Evolutionary conservation across 1,140 invertebrate genomes (phyloP).

Genomic region (Drosophila paulistorum): DNA sequence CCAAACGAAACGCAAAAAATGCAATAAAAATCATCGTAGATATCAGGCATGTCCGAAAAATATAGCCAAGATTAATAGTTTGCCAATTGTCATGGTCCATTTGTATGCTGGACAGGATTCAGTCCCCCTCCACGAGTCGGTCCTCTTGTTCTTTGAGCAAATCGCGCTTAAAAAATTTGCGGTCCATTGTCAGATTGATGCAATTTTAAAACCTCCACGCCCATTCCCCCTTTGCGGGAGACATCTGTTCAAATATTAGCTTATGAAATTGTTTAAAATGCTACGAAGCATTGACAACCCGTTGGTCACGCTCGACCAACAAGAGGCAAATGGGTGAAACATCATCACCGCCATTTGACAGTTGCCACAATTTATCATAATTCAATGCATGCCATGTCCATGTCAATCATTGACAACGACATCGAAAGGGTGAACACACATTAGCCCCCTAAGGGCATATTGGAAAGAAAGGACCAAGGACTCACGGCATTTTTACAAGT

Average conservation of each 20-base stretch:
- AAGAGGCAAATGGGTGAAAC: constrained; percentile 22
- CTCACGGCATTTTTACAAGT: constrained; percentile 72
- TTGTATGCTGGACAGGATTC: constrained; percentile 58
- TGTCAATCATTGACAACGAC: constrained; percentile 66
- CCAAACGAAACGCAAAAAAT: constrained; percentile 34
- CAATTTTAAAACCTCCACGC: constrained; percentile 62
- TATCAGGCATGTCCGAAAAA: constrained; percentile 37
- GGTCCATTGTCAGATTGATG: constrained; percentile 63
- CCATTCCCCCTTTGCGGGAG: constrained; percentile 12
- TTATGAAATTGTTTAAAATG: constrained; percentile 78
- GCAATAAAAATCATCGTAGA: constrained; percentile 69
- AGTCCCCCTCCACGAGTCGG: not conserved
- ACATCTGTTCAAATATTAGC: constrained; percentile 79
- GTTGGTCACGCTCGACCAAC: constrained; percentile 61
- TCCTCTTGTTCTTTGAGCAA: constrained; percentile 29
- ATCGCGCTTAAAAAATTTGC: constrained; percentile 67
- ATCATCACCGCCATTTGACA: constrained; percentile 67
- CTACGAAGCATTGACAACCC: constrained; percentile 57
- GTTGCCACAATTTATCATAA: constrained; percentile 82
- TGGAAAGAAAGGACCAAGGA: constrained; percentile 22
- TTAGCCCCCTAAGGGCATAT: constrained; percentile 44
- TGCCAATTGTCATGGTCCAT: constrained; percentile 50
- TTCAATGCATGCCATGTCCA: constrained; percentile 78
- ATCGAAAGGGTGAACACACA: constrained; percentile 65
- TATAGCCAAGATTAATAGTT: constrained; percentile 67